These are phyloP conservation scores for Rachycentron canadum DNA, from an alignment of 2,797 vertebrate species.

Conservation along the genomic window DNA sequence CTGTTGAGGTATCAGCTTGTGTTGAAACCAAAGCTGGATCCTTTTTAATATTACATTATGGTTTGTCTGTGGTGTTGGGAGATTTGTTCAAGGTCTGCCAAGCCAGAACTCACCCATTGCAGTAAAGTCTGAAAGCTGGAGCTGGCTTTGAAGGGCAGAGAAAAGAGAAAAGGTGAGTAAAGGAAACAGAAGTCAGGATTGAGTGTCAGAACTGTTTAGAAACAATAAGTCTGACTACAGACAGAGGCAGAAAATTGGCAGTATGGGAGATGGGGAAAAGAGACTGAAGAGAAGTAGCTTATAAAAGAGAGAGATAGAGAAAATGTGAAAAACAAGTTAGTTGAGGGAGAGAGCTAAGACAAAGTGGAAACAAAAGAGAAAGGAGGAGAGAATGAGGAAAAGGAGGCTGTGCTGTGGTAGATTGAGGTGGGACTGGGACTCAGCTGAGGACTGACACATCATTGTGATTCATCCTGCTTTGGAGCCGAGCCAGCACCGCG, in stretches of 20 bases:
- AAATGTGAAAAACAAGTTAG: conserved; percentile 17
- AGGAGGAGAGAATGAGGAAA: conserved; percentile 21
- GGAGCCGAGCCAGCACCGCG: conserved; percentile 59
- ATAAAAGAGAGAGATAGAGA: conserved; percentile 36
- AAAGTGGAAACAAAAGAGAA: conserved; percentile 57
- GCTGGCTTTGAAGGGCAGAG: conserved; percentile 46
- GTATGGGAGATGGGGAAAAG: conserved; percentile 19
- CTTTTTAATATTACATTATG: conserved; percentile 58
- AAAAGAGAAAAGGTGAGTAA: conserved; percentile 41
- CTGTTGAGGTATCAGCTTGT: conserved; percentile 46
- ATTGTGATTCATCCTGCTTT: conserved; percentile 68
- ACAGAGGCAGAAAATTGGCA: conserved; percentile 44
- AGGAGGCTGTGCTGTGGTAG: conserved; percentile 41
- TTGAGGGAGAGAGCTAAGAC: conserved; percentile 48
- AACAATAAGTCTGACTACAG: conserved; percentile 41
- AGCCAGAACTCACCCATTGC: conserved; percentile 39
- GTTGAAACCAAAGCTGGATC: conserved; percentile 43
- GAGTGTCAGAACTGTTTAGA: conserved; percentile 44
- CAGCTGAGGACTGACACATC: conserved; percentile 57
- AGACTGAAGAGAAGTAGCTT: conserved; percentile 24
- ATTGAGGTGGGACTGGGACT: conserved; percentile 72
- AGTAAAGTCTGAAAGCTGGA: conserved; percentile 26
- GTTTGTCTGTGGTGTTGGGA: conserved; percentile 5
- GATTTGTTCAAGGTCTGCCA: conserved; percentile 40
- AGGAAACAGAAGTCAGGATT: conserved; percentile 44